Evolutionary conservation across 1,140 invertebrate genomes (phyloP).

Genomic region (Drosophila ogumai): DNA sequence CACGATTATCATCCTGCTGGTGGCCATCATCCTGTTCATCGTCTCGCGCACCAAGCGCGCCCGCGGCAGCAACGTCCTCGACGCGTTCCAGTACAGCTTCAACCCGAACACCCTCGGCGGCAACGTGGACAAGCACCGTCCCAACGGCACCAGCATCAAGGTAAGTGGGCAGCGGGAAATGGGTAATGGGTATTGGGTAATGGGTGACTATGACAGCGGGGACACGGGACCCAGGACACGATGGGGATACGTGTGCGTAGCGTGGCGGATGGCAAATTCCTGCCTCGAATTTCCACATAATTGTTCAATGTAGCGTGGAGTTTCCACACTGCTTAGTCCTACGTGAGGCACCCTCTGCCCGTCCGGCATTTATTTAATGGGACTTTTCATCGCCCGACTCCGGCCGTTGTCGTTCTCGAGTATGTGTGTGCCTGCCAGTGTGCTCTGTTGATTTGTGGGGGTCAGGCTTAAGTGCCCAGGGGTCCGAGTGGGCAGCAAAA

Average conservation of each 20-base stretch:
- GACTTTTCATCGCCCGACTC: slow-evolving; percentile 60
- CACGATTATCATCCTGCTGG: slow-evolving; percentile 90
- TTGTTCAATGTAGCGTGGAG: slow-evolving; percentile 79
- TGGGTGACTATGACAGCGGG: slow-evolving; percentile 9
- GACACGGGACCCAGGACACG: not conserved
- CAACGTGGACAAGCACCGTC: slow-evolving; percentile 85
- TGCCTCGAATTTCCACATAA: slow-evolving; percentile 73
- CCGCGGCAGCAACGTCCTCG: slow-evolving; percentile 86
- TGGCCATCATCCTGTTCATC: slow-evolving; percentile 90
- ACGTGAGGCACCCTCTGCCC: slow-evolving; percentile 43
- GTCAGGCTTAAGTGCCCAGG: slow-evolving; percentile 52
- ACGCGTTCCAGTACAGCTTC: slow-evolving; percentile 84
- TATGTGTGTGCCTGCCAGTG: slow-evolving; percentile 11
- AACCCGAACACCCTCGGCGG: slow-evolving; percentile 85
- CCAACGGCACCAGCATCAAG: slow-evolving; percentile 86
- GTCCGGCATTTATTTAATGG: slow-evolving; percentile 78
- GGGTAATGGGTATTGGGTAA: slow-evolving; percentile 7
- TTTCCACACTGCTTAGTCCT: slow-evolving; percentile 72
- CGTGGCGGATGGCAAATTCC: slow-evolving; percentile 43
- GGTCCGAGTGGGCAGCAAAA: slow-evolving; percentile 7
- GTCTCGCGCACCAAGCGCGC: slow-evolving; percentile 88
- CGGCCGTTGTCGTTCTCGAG: not conserved
- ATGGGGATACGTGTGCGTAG: slow-evolving; percentile 2
- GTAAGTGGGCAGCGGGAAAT: slow-evolving; percentile 68
- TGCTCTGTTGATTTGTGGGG: slow-evolving; percentile 51